A percentile compares a stretch with the other conserved stretches of the same genome.
Conservation (phyloP, 2,888 invertebrate species). For the Barypeithes pellucidus region DNA sequence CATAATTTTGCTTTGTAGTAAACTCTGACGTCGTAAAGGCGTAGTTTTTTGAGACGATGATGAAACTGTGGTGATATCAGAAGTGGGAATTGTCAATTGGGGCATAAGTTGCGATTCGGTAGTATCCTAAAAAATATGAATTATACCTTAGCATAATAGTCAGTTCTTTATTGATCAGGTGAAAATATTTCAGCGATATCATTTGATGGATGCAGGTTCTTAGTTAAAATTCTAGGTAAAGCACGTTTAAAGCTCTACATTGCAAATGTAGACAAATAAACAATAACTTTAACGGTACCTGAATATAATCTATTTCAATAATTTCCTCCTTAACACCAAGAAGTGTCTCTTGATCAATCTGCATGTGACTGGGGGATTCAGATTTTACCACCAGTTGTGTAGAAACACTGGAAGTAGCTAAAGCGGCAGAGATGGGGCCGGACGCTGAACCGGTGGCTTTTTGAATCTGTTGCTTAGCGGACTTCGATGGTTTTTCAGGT, state of each 20-base stretch:
- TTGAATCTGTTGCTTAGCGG: slow-evolving; percentile 34
- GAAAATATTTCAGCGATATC: too few species aligned
- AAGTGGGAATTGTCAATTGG: neutral
- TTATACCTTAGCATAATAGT: too few species aligned
- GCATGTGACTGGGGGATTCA: slow-evolving; percentile 20
- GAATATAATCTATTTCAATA: slow-evolving; percentile 32
- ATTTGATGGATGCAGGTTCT: too few species aligned
- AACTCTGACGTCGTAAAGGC: slow-evolving; percentile 27
- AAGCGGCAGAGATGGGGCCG: neutral
- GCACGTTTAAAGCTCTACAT: too few species aligned
- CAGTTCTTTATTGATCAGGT: too few species aligned
- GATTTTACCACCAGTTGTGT: slow-evolving; percentile 13
- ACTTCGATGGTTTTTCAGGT: slow-evolving; percentile 67
- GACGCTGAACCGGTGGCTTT: slow-evolving; percentile 14
- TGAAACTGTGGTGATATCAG: slow-evolving; percentile 27
- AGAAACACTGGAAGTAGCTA: neutral
- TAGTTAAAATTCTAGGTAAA: too few species aligned
- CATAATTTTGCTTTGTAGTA: slow-evolving; percentile 40
- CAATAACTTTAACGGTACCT: slow-evolving; percentile 30
- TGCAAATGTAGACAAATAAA: too few species aligned
- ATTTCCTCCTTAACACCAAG: slow-evolving; percentile 43
- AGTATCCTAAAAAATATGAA: slow-evolving; percentile 30
- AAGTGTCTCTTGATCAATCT: slow-evolving; percentile 19
- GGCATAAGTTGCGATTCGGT: slow-evolving; percentile 14
- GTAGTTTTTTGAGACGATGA: slow-evolving; percentile 36